Base-by-base conservation (phyloP, 2,113 vertebrate genomes). In the Dicaeum eximium region DNA sequence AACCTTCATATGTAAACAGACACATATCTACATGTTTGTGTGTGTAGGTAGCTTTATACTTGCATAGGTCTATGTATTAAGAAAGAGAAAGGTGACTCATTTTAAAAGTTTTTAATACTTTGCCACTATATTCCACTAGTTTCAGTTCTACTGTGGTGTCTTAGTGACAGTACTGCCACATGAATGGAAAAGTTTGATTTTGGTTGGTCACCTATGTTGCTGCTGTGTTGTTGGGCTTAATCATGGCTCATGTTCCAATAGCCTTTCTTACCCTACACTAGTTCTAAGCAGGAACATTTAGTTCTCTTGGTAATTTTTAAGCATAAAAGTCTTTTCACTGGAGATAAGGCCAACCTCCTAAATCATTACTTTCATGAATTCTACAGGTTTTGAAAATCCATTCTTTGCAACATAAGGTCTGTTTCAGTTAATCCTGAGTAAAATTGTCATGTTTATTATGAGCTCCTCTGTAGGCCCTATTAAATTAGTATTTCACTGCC, bases 231-330 rank as follows among this genome's bases (percentile, higher is more conserved):
- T 5, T 0, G 1, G 30, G 12, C 40, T 73, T 53, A 45, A 28
- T n/a, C 51, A 20, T 3, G 33, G 13, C 6, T 82, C 35, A 64
- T 0, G 0, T 35, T 69, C 3, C 47, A 64, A 31, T 1, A 10
- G 18, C 4, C 22, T 25, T 71, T 79, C 35, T 48, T 70, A 40
- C 38, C 11, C 17, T 47, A 60, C 12, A 12, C 14, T 27, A 30
- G 11, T 16, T 74, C 27, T 58, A 64, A 56, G n/a, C 15, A 44
- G 11, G 51, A 61, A 23, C 8, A 30, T 47, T 54, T 31, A 30
- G 15, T 33, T 87, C 11, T 56, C 21, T 82, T 51, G 9, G 14
- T 47, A 19, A 30, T 24, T 90, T 80, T 88, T 27, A 62, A 51
- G 12, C 10, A 13, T 40, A 64, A 54, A n/a, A 33, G 23, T 8